phyloP scores from a whole-genome alignment of 2,113 vertebrate species.

The Eulemur rufifrons region DNA sequence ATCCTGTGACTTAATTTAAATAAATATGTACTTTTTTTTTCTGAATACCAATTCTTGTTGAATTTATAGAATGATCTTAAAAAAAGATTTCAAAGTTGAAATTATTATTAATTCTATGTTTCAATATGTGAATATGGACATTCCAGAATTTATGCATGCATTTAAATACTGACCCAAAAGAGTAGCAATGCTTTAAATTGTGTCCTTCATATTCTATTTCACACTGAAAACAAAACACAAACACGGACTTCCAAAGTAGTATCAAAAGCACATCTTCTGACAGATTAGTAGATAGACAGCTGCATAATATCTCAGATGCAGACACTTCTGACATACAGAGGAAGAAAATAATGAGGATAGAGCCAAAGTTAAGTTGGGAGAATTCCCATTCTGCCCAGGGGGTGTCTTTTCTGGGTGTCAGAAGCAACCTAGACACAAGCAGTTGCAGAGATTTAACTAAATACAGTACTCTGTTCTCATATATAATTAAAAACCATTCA shows the following conservation, averaged over 20 bases:
- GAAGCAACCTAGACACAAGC: neutral
- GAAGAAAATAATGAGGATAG: neutral
- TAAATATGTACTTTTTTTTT: neutral
- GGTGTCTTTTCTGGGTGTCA: slow-evolving; percentile 26
- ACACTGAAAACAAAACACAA: slow-evolving; percentile 48
- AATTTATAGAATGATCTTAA: slow-evolving; percentile 8
- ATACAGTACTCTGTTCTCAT: neutral
- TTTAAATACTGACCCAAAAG: neutral
- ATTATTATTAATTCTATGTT: neutral
- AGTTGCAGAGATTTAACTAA: slow-evolving; percentile 28
- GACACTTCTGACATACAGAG: neutral
- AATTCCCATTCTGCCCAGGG: neutral
- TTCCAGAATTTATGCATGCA: neutral
- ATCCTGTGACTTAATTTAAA: slow-evolving; percentile 13
- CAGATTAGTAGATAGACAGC: neutral
- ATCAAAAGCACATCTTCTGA: neutral
- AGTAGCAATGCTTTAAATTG: neutral
- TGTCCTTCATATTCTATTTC: neutral
- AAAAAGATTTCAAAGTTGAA: slow-evolving; percentile 30
- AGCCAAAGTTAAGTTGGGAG: neutral
- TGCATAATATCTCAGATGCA: slow-evolving; percentile 5
- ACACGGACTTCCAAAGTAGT: neutral
- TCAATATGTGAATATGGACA: neutral
- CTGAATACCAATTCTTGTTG: neutral
- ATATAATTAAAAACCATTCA: slow-evolving; percentile 37